Conservation (phyloP, 2,797 vertebrate genomes). For the Mormyrops attenuatus region DNA sequence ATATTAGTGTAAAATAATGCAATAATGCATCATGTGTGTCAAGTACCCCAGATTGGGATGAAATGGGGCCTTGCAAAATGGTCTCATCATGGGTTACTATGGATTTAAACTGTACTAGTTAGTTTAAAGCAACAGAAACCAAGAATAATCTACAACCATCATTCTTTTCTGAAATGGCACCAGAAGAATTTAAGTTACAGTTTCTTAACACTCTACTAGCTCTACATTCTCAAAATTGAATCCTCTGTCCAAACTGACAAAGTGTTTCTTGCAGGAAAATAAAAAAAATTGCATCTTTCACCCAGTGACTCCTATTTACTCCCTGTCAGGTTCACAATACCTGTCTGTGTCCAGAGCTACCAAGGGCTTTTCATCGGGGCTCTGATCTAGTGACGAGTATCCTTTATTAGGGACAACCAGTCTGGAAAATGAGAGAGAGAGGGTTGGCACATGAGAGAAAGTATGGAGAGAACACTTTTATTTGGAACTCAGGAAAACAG, state of each 20-base stretch:
- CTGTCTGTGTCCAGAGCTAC: constrained; percentile 98
- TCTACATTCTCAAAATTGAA: background rate
- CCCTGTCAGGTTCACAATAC: constrained; percentile 47
- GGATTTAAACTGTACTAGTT: background rate
- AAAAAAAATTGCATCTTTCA: background rate
- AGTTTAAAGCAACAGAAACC: background rate
- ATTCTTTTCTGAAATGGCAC: background rate
- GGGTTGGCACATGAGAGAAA: background rate
- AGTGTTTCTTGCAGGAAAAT: background rate
- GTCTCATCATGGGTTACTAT: background rate
- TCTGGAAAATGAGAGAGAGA: constrained; percentile 52
- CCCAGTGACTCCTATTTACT: background rate
- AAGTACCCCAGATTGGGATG: background rate
- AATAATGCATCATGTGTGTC: background rate
- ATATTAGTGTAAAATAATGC: background rate
- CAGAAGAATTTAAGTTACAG: background rate
- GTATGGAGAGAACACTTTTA: background rate
- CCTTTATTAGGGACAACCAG: constrained; percentile 97
- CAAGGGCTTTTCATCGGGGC: constrained; percentile 93
- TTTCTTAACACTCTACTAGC: background rate
- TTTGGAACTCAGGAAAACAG: background rate
- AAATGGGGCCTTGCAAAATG: background rate
- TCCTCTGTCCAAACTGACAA: background rate
- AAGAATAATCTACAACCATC: background rate
- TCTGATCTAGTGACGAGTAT: constrained; percentile 96